These are phyloP conservation scores for Caenorhabditis briggsae DNA, from an alignment of 1,140 invertebrate genomes.

Conservation along the genomic window DNA sequence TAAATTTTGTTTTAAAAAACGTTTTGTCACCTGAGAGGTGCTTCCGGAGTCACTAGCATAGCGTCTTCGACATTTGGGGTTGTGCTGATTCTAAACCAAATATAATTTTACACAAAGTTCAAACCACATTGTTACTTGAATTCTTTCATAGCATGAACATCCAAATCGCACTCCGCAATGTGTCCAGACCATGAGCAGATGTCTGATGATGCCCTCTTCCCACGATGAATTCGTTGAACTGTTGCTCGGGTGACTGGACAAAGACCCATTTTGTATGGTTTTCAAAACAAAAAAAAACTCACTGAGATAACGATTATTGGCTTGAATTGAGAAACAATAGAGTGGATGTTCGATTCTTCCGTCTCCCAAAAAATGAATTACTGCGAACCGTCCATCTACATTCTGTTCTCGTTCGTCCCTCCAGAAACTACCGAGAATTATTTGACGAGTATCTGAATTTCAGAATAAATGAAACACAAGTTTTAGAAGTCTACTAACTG, in stretches of 20 bases:
- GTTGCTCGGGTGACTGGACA: constrained; percentile 57
- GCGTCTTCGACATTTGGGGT: constrained; percentile 62
- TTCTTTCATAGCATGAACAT: constrained; percentile 62
- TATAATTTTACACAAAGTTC: not conserved
- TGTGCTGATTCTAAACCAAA: constrained; percentile 65
- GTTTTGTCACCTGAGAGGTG: constrained; percentile 62
- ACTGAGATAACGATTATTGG: constrained; percentile 57
- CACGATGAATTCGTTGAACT: constrained; percentile 64
- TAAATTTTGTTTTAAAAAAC: not conserved
- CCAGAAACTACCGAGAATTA: constrained; percentile 72
- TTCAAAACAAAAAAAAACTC: not conserved
- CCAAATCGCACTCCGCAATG: constrained; percentile 75
- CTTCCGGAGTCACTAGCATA: constrained; percentile 67
- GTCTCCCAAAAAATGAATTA: constrained; percentile 70
- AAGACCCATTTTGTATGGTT: not conserved
- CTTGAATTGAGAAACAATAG: constrained; percentile 57
- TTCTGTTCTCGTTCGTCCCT: constrained; percentile 72
- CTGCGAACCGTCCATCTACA: constrained; percentile 73
- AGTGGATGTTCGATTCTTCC: constrained; percentile 59
- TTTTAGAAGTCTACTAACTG: constrained; percentile 51
- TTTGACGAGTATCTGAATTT: constrained; percentile 61
- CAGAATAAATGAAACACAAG: not conserved
- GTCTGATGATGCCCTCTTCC: constrained; percentile 75
- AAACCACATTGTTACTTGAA: constrained; percentile 20
- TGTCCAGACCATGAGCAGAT: constrained; percentile 76